Base-by-base conservation (phyloP, 2,888 invertebrate genomes). In the Dyspetes luteomarginatus region DNA sequence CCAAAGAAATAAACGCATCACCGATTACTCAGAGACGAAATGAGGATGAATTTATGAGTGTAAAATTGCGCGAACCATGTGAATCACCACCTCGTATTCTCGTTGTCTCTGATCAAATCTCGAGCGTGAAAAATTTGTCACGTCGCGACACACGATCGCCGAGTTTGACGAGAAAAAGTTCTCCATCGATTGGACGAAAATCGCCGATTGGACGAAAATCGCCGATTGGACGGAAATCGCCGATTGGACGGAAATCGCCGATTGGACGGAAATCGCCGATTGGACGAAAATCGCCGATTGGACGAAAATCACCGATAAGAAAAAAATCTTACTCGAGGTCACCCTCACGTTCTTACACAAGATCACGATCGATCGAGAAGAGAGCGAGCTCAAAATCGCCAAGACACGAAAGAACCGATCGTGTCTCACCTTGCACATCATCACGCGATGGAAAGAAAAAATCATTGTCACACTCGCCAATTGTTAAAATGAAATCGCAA, bases 301-400 rank as follows among this genome's bases (percentile, higher is more conserved):
- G 83, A 12, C 87, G 83, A 64, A 73, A 86, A 81, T 68, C 85
- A 52, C 86, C 88, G 15, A 82, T 83, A 0, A 83, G 83, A n/a
- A 83, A 82, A 5, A 90, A 88, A 48, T 88, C 88, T 0, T 88
- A 87, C 56, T 86, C 87, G 4, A 81, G 86, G 26, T 87, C 88
- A 1, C 83, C 82, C 1, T 88, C 88, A 17, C 85, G 86, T 48
- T 87, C 90, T 7, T 85, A 86, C 43, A 89, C 91, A 0, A 90
- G 90, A 58, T 90, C 89, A 15, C 88, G 86, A 79, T 17, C 85
- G 9, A 22, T 26, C 30, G 81, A 81, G 50, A 84, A 84, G 22
- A 85, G 86, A 41, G 83, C 84, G 4, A 74, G 65, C 87, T 79
- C 92, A 81, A 89, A 89, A 77, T 89, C 87, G 9, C 85, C 87